phyloP scores from a whole-genome alignment of 1,140 invertebrate species.

The Drosophila kikkawai region DNA sequence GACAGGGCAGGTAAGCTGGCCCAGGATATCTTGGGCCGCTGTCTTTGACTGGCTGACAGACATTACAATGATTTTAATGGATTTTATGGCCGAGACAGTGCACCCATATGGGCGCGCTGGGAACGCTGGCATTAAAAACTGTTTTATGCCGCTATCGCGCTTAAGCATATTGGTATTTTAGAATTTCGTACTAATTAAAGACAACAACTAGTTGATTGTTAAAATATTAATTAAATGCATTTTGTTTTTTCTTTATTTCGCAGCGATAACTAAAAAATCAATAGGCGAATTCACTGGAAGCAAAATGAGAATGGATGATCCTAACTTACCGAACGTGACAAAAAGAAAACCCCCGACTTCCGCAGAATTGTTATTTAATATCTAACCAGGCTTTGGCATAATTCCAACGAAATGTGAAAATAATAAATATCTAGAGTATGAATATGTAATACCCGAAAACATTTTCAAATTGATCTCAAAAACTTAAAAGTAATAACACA shows the following conservation, averaged over 20 bases:
- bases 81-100: constrained; percentile 72
- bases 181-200: constrained; percentile 54
- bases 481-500: constrained; percentile 35
- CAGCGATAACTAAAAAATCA: constrained; percentile 67
- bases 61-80: constrained; percentile 83
- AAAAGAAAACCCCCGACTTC: neutral
- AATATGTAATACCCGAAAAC: constrained; percentile 34
- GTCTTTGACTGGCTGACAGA: constrained; percentile 66
- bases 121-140: constrained; percentile 51
- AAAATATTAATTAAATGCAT: constrained; percentile 29
- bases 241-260: constrained; percentile 8
- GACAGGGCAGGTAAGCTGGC: constrained; percentile 54
- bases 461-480: constrained; percentile 79
- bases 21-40: constrained; percentile 31
- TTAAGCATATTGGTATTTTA: constrained; percentile 61
- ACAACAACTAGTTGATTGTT: constrained; percentile 3
- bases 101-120: constrained; percentile 69
- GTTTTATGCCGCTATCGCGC: constrained; percentile 59
- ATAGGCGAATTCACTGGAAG: constrained; percentile 6
- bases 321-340: constrained; percentile 4
- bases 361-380: constrained; percentile 37
- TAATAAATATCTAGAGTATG: constrained; percentile 15
- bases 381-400: constrained; percentile 29
- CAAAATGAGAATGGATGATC: constrained; percentile 19
- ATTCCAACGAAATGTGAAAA: constrained; percentile 31